Evolutionary conservation across 2,113 vertebrate species (phyloP).

Genomic region (Ursus arctos): DNA sequence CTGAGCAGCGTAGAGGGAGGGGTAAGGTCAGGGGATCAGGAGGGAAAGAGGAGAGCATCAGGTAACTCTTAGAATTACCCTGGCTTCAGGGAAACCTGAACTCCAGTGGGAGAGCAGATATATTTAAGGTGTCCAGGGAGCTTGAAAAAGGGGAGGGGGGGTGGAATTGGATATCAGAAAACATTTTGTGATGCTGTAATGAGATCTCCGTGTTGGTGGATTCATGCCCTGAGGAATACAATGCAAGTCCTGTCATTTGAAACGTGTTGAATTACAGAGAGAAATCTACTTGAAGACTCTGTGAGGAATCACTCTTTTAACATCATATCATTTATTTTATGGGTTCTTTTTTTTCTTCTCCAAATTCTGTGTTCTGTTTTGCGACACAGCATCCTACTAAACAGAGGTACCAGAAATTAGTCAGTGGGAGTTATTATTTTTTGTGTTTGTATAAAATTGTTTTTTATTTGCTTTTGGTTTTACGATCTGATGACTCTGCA

Average conservation of each 20-base stretch:
- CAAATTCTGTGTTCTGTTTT: conserved; percentile 13
- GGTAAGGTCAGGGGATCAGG: conserved; percentile 21
- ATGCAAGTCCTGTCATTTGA: conserved; percentile 64
- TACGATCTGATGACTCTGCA: background rate
- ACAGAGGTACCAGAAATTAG: background rate
- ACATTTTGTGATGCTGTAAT: conserved; percentile 75
- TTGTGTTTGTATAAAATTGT: background rate
- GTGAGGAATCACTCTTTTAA: background rate
- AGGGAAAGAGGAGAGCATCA: conserved; percentile 14
- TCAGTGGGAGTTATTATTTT: background rate
- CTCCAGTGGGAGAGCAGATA: conserved; percentile 4
- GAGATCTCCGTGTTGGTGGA: conserved; percentile 67
- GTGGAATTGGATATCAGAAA: conserved; percentile 76
- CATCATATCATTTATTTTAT: background rate
- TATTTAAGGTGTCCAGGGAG: conserved; percentile 46
- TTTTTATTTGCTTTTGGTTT: background rate
- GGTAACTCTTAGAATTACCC: conserved; percentile 62
- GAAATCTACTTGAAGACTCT: conserved; percentile 29
- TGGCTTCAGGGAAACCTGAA: conserved; percentile 69
- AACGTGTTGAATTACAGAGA: conserved; percentile 12
- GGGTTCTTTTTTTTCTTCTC: background rate
- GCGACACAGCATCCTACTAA: background rate
- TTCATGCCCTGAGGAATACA: conserved; percentile 61
- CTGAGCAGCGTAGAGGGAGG: background rate
- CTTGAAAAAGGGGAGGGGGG: background rate